Conservation (phyloP, 2,797 vertebrate genomes). For the Hephaestus fuliginosus region DNA sequence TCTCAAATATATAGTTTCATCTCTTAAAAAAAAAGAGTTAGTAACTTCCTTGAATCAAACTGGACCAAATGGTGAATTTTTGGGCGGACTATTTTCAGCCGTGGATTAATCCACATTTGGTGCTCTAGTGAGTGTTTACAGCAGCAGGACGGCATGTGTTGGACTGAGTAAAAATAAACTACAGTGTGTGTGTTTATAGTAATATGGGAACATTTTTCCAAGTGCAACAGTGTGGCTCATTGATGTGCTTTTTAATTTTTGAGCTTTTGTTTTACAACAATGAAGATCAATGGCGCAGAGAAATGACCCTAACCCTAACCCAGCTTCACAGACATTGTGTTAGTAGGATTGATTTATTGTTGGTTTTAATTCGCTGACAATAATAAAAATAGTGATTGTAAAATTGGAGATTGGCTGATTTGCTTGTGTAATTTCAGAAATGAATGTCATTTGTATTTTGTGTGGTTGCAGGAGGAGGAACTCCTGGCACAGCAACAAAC, state of each 20-base stretch:
- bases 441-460: neutral
- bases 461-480: neutral
- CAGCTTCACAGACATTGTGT: no score
- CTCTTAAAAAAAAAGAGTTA: neutral
- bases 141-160: constrained; percentile 1
- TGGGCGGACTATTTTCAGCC: neutral
- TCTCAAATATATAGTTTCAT: neutral
- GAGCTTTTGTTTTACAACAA: neutral
- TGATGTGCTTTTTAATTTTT: neutral
- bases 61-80: neutral
- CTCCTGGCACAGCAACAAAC: neutral
- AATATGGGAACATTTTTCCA: constrained; percentile 1
- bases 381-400: neutral
- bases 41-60: neutral
- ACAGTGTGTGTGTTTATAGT: neutral
- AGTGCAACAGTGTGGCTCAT: neutral
- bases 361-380: neutral
- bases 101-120: neutral
- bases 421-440: neutral
- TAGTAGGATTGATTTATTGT: neutral
- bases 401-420: neutral
- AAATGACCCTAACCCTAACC: neutral
- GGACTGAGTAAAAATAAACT: constrained; percentile 14
- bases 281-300: neutral
- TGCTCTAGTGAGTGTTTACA: constrained; percentile 14